Percentiles rank a stretch among this genome's conserved stretches.
These are phyloP conservation scores for Acrocyrtus sp. DNA, from an alignment of 2,888 invertebrate species.

Conservation along the genomic window DNA sequence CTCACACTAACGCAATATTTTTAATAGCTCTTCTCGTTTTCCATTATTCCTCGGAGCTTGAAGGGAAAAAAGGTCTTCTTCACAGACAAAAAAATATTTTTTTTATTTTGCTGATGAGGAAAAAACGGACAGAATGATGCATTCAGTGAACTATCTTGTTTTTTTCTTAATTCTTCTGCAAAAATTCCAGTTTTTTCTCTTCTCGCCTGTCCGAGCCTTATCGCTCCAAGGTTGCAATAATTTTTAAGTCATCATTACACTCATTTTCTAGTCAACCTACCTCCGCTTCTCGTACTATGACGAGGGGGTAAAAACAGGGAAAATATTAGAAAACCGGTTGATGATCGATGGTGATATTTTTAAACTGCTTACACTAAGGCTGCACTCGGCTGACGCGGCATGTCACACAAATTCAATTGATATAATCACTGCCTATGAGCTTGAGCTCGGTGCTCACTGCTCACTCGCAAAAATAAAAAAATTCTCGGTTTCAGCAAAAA, in stretches of 20 bases:
- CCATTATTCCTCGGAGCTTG: no score
- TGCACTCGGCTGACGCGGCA: slow-evolving; percentile 26
- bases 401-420: slow-evolving; percentile 48
- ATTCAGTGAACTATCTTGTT: no score
- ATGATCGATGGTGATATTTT: slow-evolving; percentile 47
- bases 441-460: no score
- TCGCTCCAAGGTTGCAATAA: slow-evolving; percentile 42
- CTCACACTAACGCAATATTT: no score
- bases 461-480: not conserved
- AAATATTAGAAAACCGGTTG: slow-evolving; percentile 39
- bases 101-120: not conserved
- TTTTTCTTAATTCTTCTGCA: not conserved
- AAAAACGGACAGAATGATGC: not conserved
- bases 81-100: no score
- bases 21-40: no score
- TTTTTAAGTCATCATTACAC: slow-evolving; percentile 28
- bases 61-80: no score
- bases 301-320: not conserved
- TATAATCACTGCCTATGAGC: no score
- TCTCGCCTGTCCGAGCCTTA: slow-evolving; percentile 23
- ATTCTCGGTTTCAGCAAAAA: not conserved
- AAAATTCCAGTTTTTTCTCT: slow-evolving; percentile 40
- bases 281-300: no score
- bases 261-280: not conserved
- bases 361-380: slow-evolving; percentile 29